Conservation (phyloP, 2,888 invertebrate species). For the Cantharis rufa region DNA sequence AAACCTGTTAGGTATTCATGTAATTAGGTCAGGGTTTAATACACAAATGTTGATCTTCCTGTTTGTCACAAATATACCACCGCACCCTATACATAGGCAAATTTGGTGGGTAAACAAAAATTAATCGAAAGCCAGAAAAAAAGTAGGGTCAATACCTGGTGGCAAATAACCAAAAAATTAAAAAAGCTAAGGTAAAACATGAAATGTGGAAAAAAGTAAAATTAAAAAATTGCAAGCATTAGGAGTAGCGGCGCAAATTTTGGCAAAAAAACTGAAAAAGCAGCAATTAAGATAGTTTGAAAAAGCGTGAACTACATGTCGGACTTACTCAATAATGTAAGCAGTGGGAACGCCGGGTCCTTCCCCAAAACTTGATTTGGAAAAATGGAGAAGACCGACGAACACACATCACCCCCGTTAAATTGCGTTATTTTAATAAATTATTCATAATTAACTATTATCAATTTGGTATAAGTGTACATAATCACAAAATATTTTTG, state of each 20-base stretch:
- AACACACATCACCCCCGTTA: constrained; percentile 9
- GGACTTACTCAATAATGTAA: constrained; percentile 6
- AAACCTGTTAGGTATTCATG: background rate
- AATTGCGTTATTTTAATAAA: background rate
- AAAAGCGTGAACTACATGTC: constrained; percentile 10
- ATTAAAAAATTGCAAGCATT: background rate
- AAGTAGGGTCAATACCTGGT: background rate
- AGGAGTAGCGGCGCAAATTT: background rate
- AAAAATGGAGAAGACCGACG: background rate
- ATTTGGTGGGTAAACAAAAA: background rate
- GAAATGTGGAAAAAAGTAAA: background rate
- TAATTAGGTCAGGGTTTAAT: background rate
- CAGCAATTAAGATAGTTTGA: background rate
- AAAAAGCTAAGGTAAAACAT: background rate
- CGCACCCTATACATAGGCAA: background rate
- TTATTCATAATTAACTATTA: background rate
- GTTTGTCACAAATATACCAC: background rate
- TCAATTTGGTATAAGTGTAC: background rate
- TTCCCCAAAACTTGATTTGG: constrained; percentile 1
- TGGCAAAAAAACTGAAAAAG: background rate
- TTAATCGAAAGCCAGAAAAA: background rate
- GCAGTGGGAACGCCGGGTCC: constrained; percentile 12
- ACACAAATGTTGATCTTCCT: background rate
- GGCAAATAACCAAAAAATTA: background rate
- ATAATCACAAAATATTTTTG: constrained; percentile 18